phyloP scores from a whole-genome alignment of 2,888 invertebrate species.

The Cephus nigrinus region DNA sequence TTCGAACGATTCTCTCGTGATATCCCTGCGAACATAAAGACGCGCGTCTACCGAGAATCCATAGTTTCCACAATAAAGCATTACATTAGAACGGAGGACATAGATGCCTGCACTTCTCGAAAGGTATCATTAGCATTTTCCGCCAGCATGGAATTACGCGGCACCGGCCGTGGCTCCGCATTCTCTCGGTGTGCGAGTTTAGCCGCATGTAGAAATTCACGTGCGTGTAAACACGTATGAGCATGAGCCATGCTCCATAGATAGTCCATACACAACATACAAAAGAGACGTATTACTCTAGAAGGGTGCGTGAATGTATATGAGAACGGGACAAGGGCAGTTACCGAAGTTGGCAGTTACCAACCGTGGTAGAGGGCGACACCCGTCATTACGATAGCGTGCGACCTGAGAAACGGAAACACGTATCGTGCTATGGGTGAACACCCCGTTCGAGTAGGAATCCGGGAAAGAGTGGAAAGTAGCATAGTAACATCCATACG shows the following conservation, averaged over 20 bases:
- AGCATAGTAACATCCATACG: neutral
- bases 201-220: neutral
- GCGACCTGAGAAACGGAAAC: conserved; percentile 31
- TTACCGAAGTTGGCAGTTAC: conserved; percentile 25
- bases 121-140: conserved; percentile 11
- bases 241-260: neutral
- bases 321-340: conserved; percentile 8
- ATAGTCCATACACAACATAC: neutral
- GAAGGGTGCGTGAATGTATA: neutral
- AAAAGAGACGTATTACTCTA: neutral
- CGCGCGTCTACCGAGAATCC: neutral
- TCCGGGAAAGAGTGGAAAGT: neutral
- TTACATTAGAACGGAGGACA: neutral
- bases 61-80: neutral
- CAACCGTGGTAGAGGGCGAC: conserved; percentile 27
- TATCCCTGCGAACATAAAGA: neutral
- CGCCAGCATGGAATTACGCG: conserved; percentile 7
- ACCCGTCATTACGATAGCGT: conserved; percentile 40
- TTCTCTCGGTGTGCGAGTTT: neutral
- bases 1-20: neutral
- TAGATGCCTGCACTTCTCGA: conserved; percentile 3
- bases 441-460: conserved; percentile 3
- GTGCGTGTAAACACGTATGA: neutral
- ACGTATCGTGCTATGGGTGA: conserved; percentile 7
- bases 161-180: neutral